Conservation (phyloP, 2,113 vertebrate species). For the Taxidea taxus region DNA sequence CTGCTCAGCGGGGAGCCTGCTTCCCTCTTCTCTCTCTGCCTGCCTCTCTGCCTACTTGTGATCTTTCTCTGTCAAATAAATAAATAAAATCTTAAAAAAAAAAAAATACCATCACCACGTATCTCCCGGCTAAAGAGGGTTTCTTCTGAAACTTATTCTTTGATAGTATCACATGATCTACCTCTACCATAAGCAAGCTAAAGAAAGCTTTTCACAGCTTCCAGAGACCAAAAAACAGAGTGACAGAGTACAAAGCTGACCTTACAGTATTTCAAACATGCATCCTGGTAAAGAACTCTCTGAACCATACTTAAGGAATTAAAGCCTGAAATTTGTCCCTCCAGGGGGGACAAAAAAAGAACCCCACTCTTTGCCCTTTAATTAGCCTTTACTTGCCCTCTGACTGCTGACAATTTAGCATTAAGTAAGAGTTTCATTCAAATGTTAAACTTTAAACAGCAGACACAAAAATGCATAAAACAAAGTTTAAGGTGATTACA, state of each 20-base stretch:
- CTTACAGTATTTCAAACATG: not conserved
- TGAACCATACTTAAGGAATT: not conserved
- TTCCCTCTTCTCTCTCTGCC: too few relatives aligned
- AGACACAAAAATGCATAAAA: not conserved
- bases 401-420: not conserved
- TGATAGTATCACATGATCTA: not conserved
- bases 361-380: not conserved
- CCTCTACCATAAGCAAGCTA: not conserved
- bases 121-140: not conserved
- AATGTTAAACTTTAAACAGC: slow-evolving; percentile 13
- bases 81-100: too few relatives aligned
- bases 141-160: not conserved
- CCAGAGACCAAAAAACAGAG: not conserved
- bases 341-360: not conserved
- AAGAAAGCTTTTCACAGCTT: not conserved
- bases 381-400: not conserved
- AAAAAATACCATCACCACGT: not conserved
- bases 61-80: too few relatives aligned
- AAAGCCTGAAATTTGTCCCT: not conserved
- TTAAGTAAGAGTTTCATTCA: not conserved
- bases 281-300: not conserved
- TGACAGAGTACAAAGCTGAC: not conserved
- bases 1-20: too few relatives aligned
- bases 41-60: too few relatives aligned
- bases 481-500: not conserved